phyloP scores from a whole-genome alignment of 1,140 invertebrate genomes.

The Bicyclus anynana region DNA sequence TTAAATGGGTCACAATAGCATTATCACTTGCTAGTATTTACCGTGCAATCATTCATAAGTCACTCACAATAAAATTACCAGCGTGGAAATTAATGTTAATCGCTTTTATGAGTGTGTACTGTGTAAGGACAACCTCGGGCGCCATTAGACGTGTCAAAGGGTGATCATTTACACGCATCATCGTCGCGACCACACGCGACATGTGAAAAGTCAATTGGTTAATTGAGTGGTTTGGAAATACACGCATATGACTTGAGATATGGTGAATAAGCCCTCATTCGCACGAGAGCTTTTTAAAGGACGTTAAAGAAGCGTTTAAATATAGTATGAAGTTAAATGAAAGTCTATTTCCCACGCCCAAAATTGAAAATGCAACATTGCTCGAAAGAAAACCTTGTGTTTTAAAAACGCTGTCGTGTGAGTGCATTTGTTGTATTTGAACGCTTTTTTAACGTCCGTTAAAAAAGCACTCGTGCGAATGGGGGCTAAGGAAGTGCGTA shows the following conservation, averaged over 20 bases:
- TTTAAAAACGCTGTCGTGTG: too few species aligned
- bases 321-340: too few species aligned
- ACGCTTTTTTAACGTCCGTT: too few species aligned
- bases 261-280: too few species aligned
- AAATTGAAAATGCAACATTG: too few species aligned
- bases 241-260: not conserved
- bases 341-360: too few species aligned
- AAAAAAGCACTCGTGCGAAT: too few species aligned
- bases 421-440: too few species aligned
- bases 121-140: conserved; percentile 18
- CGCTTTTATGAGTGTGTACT: conserved; percentile 14
- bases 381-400: too few species aligned
- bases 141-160: conserved; percentile 24
- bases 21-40: not conserved
- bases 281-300: too few species aligned
- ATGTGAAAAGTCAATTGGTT: conserved; percentile 29
- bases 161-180: conserved; percentile 23
- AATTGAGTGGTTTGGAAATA: conserved; percentile 23
- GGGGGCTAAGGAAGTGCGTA: too few species aligned
- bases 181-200: conserved; percentile 28
- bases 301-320: too few species aligned
- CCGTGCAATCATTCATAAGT: not conserved
- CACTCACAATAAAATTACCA: conserved; percentile 7
- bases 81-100: conserved; percentile 2
- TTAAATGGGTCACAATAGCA: not conserved